phyloP scores from a whole-genome alignment of 2,797 vertebrate species.

The Hybognathus amarus region DNA sequence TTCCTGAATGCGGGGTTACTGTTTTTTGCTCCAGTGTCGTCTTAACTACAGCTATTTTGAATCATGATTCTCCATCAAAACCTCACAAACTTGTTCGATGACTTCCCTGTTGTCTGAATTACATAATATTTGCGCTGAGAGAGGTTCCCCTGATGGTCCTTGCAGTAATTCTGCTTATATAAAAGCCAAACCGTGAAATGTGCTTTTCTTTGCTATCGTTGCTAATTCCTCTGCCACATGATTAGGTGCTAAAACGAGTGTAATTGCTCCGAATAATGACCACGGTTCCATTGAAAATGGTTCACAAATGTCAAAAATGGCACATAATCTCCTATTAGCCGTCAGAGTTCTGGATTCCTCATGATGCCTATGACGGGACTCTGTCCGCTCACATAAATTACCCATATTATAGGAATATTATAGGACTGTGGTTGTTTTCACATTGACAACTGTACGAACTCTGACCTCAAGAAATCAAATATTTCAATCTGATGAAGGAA shows the following conservation, averaged over 20 bases:
- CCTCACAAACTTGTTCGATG: background rate
- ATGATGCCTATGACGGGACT: conserved; percentile 50
- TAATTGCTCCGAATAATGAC: conserved; percentile 78
- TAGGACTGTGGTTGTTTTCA: background rate
- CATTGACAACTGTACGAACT: background rate
- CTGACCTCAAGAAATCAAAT: conserved; percentile 1
- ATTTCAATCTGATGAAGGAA: background rate
- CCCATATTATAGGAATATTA: background rate
- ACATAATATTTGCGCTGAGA: background rate
- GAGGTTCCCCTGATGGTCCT: background rate
- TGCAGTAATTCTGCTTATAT: conserved; percentile 53
- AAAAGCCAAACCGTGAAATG: conserved; percentile 51
- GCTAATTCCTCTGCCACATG: conserved; percentile 66
- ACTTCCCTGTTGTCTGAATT: conserved; percentile 3
- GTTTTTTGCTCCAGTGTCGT: background rate
- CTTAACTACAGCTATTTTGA: background rate
- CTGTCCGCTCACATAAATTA: conserved; percentile 44
- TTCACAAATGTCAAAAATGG: conserved; percentile 76
- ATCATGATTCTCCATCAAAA: background rate
- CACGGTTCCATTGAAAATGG: conserved; percentile 69
- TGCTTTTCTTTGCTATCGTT: conserved; percentile 62
- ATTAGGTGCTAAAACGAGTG: conserved; percentile 76
- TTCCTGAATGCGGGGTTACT: background rate
- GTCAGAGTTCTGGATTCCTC: conserved; percentile 47
- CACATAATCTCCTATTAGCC: conserved; percentile 69